Percentiles rank a stretch among this genome's conserved stretches.
Evolutionary conservation across 1,140 invertebrate species (phyloP).

Genomic region (Drosophila melanogaster): DNA sequence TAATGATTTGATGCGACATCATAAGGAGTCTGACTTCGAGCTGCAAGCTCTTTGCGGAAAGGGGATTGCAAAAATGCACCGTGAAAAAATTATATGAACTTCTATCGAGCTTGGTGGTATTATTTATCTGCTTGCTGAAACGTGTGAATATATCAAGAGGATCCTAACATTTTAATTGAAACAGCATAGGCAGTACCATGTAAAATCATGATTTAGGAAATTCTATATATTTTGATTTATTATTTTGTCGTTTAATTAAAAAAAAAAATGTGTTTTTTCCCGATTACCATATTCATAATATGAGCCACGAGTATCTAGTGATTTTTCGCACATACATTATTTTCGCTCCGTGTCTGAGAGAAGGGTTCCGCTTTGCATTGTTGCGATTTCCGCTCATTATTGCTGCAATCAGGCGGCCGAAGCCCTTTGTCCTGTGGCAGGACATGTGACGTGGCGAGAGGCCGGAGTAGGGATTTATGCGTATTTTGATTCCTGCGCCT

Average conservation of each 20-base stretch:
- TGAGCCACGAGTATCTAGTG: too few relatives aligned
- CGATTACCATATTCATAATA: too few relatives aligned
- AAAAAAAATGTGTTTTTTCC: too few relatives aligned
- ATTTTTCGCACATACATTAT: background rate
- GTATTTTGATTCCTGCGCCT: conserved; percentile 74
- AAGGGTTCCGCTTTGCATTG: conserved; percentile 44
- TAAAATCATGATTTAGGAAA: too few relatives aligned
- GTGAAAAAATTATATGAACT: background rate
- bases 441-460: conserved; percentile 38
- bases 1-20: conserved; percentile 43
- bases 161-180: too few relatives aligned
- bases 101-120: background rate
- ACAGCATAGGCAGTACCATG: too few relatives aligned
- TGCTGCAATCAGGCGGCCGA: conserved; percentile 67
- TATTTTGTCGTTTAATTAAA: too few relatives aligned
- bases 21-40: conserved; percentile 29
- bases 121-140: too few relatives aligned
- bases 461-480: conserved; percentile 62
- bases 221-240: too few relatives aligned
- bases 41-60: background rate
- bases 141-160: too few relatives aligned
- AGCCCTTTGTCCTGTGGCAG: conserved; percentile 36
- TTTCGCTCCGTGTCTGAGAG: conserved; percentile 33
- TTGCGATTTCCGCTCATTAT: conserved; percentile 78
- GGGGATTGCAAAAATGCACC: conserved; percentile 7